Conservation (phyloP, 2,797 vertebrate genomes). For the Lateolabrax maculatus region DNA sequence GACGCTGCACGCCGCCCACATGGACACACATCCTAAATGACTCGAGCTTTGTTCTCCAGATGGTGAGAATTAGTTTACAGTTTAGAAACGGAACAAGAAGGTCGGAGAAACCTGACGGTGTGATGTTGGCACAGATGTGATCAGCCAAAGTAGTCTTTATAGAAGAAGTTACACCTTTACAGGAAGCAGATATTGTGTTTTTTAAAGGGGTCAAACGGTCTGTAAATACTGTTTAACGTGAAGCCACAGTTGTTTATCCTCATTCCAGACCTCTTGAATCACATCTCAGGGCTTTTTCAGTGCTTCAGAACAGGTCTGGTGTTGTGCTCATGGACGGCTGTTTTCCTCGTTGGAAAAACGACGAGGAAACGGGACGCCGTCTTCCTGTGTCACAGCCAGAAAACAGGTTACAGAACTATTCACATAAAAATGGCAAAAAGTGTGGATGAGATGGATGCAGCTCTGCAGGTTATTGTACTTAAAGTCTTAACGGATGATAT, state of each 20-base stretch:
- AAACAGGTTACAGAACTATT: no score
- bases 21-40: neutral
- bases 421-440: no score
- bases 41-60: neutral
- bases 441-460: no score
- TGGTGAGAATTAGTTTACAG: neutral
- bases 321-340: neutral
- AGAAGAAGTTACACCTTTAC: no score
- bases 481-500: no score
- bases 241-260: neutral
- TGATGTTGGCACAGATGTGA: neutral
- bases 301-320: neutral
- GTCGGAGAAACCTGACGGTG: neutral
- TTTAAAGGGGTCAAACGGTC: neutral
- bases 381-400: no score
- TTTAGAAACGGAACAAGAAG: neutral
- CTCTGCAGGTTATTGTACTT: no score
- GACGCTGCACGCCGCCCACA: neutral
- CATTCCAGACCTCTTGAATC: neutral
- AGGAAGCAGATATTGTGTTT: neutral
- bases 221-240: no score
- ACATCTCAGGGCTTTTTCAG: neutral
- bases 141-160: neutral
- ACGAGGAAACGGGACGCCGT: no score
- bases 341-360: conserved; percentile 6